Evolutionary conservation across 2,797 vertebrate genomes (phyloP), one percentile per base, ranked within the genome.

Genomic region (Bradypus variegatus): DNA sequence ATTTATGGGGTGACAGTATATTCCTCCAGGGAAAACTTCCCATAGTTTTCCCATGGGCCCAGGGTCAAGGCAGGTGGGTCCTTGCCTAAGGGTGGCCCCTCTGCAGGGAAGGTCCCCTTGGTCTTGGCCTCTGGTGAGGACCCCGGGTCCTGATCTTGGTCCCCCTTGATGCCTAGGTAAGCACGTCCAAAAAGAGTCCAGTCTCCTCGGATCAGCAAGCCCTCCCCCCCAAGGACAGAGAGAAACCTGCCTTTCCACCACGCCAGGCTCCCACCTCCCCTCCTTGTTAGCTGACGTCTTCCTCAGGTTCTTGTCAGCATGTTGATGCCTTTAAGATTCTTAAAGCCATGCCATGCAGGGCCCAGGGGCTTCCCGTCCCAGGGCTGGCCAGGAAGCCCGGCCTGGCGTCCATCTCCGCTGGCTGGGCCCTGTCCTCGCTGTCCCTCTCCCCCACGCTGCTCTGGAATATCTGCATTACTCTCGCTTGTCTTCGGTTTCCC

Each of bases 161-260:
- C 53, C 8, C 45, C 53, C 50, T 16, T 18, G 13, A 11, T 48
- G 29, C 53, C 27, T 1, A 15, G 82, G 23, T 64, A n/a, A 29
- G 53, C n/a, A n/a, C n/a, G 53, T 55, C 67, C 48, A 72, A 14
- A 3, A 18, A 7, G 31, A 72, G 19, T 23, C n/a, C 23, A 58
- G 31, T 58, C 29, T 65, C 62, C 78, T 29, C 36, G 19, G 50
- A 36, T 12, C 16, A 31, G 19, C 27, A 45, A 36, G 23, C 15
- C 41, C 41, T 8, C 41, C 3, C 8, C 62, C 14, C 29, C 11
- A 31, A 48, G 4, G 23, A 23, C 8, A 33, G 60, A 48, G 3
- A 2, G 0, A 4, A 8, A 18, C 38, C 31, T 81, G 6, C 41
- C 18, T 18, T 5, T 2, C 33, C 9, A 33, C 45, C 18, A 11